Evolutionary conservation across 2,888 invertebrate genomes (phyloP), one percentile per base, ranked within the genome.

Genomic region (Agrotis ipsilon): DNA sequence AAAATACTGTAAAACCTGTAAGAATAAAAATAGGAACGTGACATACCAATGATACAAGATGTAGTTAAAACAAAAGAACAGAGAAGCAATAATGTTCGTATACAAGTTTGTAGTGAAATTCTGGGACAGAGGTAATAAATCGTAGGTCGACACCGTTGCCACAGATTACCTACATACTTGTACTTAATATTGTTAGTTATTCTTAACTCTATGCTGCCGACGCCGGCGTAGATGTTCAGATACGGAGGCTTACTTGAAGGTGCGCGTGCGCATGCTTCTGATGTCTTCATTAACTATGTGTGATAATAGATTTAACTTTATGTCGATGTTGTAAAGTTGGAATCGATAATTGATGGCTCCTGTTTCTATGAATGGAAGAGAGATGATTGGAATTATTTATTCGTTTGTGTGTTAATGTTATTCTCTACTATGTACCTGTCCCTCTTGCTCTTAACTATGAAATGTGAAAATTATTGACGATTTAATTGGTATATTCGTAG

Each of bases 171-270:
- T 52, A 52, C 45, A 49, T 49, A 48, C 48, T 7, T 55, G 21
- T 13, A n/a, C n/a, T 18, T 49, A 63, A 55, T 81, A 57, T 60
- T 49, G 48, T 66, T 63, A 70, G 59, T 48, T 63, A 71, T 63
- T 66, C 51, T 11, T 65, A 60, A 60, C 14, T 60, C 55, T 57
- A 24, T 57, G 55, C 46, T 43, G 46, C 45, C 49, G 32, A 63
- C 81, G 5, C 13, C 48, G 24, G 68, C 81, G 82, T 82, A 86
- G 88, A 87, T 88, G 78, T 69, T 75, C 80, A 70, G 85, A 89
- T 89, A 88, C 66, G 81, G 80, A 66, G 60, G 65, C 70, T 81
- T 78, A 73, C 55, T 62, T 70, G 71, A 82, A 75, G 71, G 71
- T 61, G 72, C 65, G 49, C 66, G 62, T 60, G 67, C 52, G 59